A percentile compares a stretch with the other conserved stretches of the same genome.
These are phyloP conservation scores for Rhyzopertha dominica DNA, from an alignment of 1,140 invertebrate genomes.

Conservation along the genomic window DNA sequence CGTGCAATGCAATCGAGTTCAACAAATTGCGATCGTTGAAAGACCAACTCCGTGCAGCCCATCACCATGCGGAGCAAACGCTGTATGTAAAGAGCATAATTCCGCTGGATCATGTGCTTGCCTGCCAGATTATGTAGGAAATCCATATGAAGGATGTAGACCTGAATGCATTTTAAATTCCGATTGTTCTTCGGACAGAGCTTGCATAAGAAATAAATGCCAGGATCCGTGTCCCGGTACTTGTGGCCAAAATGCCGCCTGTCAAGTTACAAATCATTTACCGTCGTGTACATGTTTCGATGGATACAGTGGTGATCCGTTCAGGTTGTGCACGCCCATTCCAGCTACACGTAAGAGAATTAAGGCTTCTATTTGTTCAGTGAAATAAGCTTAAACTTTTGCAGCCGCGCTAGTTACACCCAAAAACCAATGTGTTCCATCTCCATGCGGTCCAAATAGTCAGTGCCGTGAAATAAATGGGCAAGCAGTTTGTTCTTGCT, in stretches of 20 bases:
- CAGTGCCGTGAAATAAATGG: slow-evolving; percentile 56
- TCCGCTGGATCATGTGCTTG: slow-evolving; percentile 62
- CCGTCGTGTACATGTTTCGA: slow-evolving; percentile 70
- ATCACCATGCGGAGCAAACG: slow-evolving; percentile 71
- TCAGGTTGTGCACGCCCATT: slow-evolving; percentile 57
- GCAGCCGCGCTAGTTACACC: too few species aligned
- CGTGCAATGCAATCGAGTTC: slow-evolving; percentile 50
- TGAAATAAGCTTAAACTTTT: too few species aligned
- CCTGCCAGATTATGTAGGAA: slow-evolving; percentile 63
- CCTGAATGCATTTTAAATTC: slow-evolving; percentile 76
- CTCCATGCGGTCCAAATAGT: slow-evolving; percentile 64
- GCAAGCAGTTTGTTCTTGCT: slow-evolving; percentile 59
- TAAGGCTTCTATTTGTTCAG: too few species aligned
- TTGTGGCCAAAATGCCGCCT: slow-evolving; percentile 75
- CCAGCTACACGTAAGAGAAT: slow-evolving; percentile 46
- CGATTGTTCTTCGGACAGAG: slow-evolving; percentile 74
- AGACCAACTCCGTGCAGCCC: slow-evolving; percentile 68
- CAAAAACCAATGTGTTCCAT: slow-evolving; percentile 55
- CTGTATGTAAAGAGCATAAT: slow-evolving; percentile 58
- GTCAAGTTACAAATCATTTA: slow-evolving; percentile 77
- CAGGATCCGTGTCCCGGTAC: slow-evolving; percentile 73
- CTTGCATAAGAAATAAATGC: slow-evolving; percentile 76
- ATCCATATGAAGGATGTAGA: slow-evolving; percentile 72
- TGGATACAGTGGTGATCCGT: slow-evolving; percentile 74
- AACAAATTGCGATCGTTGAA: too few species aligned